phyloP scores from a whole-genome alignment of 2,888 invertebrate genomes.

The Pilophorus perplexus region DNA sequence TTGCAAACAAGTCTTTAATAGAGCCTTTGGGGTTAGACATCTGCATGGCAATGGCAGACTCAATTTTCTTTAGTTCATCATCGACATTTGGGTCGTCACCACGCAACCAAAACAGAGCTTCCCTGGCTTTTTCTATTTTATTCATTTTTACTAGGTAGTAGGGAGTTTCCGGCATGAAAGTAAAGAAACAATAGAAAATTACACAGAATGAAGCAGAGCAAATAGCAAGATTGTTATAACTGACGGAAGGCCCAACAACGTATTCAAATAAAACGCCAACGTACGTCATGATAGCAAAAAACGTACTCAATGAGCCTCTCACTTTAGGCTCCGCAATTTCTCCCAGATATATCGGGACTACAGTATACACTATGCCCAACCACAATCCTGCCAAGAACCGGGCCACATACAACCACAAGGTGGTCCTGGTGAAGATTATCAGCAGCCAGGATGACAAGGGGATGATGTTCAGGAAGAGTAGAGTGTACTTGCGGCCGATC shows the following conservation, averaged over 20 bases:
- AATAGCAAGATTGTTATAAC: conserved; percentile 53
- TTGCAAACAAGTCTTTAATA: conserved; percentile 58
- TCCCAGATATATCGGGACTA: conserved; percentile 49
- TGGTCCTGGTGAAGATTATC: conserved; percentile 44
- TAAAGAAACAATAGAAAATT: no score
- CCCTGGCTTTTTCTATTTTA: conserved; percentile 55
- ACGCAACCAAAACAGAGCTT: conserved; percentile 45
- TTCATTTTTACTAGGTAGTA: conserved; percentile 60
- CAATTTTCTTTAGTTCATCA: conserved; percentile 50
- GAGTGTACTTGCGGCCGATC: conserved; percentile 46
- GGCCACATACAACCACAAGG: conserved; percentile 46
- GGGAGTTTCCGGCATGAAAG: conserved; percentile 63
- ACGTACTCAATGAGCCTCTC: conserved; percentile 48
- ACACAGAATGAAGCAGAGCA: conserved; percentile 56
- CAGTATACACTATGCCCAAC: conserved; percentile 48
- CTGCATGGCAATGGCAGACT: conserved; percentile 50
- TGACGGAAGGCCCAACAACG: conserved; percentile 48
- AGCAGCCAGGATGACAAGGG: conserved; percentile 47
- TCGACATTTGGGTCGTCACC: conserved; percentile 42
- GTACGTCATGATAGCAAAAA: conserved; percentile 48
- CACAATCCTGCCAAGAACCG: conserved; percentile 48
- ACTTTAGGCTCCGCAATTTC: conserved; percentile 49
- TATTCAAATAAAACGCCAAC: conserved; percentile 48
- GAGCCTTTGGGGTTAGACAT: conserved; percentile 57
- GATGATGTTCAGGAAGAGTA: conserved; percentile 44